Percentiles rank a stretch among this genome's conserved stretches.
These are phyloP conservation scores for Lutraria rhynchaena DNA, from an alignment of 1,140 invertebrate species.

Conservation along the genomic window DNA sequence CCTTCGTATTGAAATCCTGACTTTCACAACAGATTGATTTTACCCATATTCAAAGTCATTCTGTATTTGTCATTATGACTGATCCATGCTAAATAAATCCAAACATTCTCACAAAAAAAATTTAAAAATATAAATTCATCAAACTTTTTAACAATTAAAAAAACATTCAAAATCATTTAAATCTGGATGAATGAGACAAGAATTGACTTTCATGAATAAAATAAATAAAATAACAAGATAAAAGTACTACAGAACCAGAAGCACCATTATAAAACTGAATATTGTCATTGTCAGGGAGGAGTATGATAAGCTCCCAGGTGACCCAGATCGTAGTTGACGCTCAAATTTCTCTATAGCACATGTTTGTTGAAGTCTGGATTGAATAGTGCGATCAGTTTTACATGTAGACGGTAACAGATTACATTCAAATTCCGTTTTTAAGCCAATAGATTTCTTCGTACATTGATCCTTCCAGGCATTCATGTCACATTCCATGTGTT, in stretches of 20 bases:
- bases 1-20: no score
- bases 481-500: slow-evolving; percentile 48
- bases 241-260: slow-evolving; percentile 20
- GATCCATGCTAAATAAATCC: no score
- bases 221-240: neutral
- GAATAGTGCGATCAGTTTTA: slow-evolving; percentile 29
- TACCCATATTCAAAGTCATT: no score
- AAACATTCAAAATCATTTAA: no score
- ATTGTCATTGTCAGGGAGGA: slow-evolving; percentile 13
- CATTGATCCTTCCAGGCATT: slow-evolving; percentile 14
- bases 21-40: no score
- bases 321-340: slow-evolving; percentile 54
- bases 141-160: no score
- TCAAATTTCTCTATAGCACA: slow-evolving; percentile 34
- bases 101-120: no score
- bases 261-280: neutral
- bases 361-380: slow-evolving; percentile 36
- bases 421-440: slow-evolving; percentile 57
- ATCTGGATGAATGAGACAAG: no score
- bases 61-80: no score
- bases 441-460: neutral
- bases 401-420: slow-evolving; percentile 45
- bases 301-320: neutral
- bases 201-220: neutral
- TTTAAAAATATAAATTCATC: no score